Evolutionary conservation across 1,140 invertebrate genomes (phyloP).

Genomic region (Philotrypesis tridentata): DNA sequence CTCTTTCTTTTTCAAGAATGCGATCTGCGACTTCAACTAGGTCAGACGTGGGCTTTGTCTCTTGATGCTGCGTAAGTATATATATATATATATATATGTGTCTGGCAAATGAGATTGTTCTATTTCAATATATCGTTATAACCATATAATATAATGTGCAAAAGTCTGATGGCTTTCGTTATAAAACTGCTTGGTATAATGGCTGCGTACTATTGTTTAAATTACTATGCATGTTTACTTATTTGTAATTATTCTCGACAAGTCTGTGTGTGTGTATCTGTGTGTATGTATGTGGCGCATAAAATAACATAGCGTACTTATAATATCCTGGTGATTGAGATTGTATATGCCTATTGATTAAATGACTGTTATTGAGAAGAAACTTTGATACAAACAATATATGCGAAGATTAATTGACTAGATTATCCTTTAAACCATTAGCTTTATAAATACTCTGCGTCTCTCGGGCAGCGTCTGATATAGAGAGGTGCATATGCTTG

Average conservation of each 20-base stretch:
- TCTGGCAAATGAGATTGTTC: background rate
- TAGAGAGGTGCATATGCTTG: background rate
- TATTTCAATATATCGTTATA: background rate
- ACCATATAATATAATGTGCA: background rate
- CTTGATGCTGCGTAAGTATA: background rate
- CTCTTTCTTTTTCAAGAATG: too few species aligned
- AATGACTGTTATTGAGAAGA: background rate
- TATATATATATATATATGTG: background rate
- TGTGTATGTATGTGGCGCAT: background rate
- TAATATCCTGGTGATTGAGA: background rate
- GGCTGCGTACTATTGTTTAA: background rate
- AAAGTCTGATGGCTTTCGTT: background rate
- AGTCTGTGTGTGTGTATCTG: background rate
- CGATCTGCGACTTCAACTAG: constrained; percentile 15
- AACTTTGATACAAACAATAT: background rate
- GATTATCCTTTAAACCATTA: background rate
- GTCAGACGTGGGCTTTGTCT: constrained; percentile 29
- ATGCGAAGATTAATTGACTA: background rate
- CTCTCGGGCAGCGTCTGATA: background rate
- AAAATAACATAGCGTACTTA: background rate
- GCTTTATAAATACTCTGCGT: background rate
- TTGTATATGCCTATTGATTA: background rate
- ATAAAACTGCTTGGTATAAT: background rate
- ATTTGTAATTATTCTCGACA: background rate
- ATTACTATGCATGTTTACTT: background rate